Base-by-base conservation (phyloP, 1,140 invertebrate species). In the Drosophila triauraria region DNA sequence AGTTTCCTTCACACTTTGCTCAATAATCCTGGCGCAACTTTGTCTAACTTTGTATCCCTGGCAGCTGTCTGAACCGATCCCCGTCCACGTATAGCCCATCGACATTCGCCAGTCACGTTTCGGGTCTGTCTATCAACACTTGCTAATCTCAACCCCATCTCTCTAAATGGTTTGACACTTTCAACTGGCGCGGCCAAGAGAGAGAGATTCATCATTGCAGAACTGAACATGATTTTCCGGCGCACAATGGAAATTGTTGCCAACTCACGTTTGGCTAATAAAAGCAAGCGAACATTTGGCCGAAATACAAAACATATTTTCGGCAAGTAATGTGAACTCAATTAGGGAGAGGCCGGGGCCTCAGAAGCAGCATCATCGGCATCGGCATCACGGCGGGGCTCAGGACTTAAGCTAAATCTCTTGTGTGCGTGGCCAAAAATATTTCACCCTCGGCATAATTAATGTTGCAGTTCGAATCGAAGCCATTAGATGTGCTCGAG, bases 241-340 rank as follows among this genome's bases (percentile, higher is more conserved):
- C 20, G 43, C 65, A 72, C 64, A 71, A 71, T 58, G 61, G 51
- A 32, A 53, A 63, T 64, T 84, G 74, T 75, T 88, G 84, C 85
- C 84, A 88, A 88, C 85, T 88, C 84, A 88, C 85, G 84, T 80
- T 88, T 75, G 56, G 65, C 85, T 84, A 88, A 88, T 88, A 88
- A 90, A 88, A 88, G 65, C 64, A 63, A 68, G 53, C 53, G 68
- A 84, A 44, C 75, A 77, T 68, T 77, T 80, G 78, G 56, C 58
- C 77, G 30, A 56, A 67, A 57, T 51, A 59, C 50, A 53, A 51
- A 60, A 60, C 63, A 76, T 88, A 88, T 88, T 88, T 80, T 90
- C 67, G 84, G 64, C 85, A 90, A 81, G 84, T 88, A 88, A 88
- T 88, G 84, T 84, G 81, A 84, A 88, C 84, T 90, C 84, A 90